These are phyloP conservation scores for Balearica regulorum DNA, from an alignment of 2,797 vertebrate species.

Conservation along the genomic window DNA sequence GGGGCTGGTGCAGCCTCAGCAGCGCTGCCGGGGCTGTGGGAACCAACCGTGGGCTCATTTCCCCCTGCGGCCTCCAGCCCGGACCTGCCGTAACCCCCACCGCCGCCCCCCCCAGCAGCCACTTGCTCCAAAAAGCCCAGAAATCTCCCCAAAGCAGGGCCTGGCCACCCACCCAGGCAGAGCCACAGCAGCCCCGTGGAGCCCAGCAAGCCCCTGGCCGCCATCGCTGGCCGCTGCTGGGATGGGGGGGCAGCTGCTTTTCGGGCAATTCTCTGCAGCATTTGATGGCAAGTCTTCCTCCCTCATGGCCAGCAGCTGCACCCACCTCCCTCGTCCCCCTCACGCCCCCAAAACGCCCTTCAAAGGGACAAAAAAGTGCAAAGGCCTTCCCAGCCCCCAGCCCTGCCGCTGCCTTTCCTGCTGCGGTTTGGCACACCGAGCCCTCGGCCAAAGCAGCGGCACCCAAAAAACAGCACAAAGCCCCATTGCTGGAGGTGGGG, in stretches of 20 bases:
- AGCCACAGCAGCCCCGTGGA: background rate
- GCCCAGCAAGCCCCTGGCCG: background rate
- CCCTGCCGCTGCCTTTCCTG: no score
- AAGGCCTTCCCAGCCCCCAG: no score
- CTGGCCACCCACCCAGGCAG: background rate
- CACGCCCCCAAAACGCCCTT: background rate
- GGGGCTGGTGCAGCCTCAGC: background rate
- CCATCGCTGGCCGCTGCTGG: background rate
- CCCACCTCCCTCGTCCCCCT: background rate
- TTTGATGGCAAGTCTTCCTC: background rate
- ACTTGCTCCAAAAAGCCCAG: background rate
- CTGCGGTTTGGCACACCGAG: no score
- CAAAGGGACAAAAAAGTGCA: background rate
- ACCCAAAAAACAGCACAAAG: no score
- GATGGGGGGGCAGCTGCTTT: background rate
- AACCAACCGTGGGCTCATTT: background rate
- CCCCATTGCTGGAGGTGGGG: no score
- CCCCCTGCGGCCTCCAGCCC: background rate
- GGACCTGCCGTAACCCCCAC: background rate
- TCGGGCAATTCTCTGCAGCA: background rate
- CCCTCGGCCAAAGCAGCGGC: no score
- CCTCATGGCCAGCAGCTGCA: no score
- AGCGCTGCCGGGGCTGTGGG: background rate
- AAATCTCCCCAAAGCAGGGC: background rate
- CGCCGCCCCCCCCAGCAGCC: background rate